phyloP scores from a whole-genome alignment of 2,113 vertebrate species.

The Typhlomys cinereus region DNA sequence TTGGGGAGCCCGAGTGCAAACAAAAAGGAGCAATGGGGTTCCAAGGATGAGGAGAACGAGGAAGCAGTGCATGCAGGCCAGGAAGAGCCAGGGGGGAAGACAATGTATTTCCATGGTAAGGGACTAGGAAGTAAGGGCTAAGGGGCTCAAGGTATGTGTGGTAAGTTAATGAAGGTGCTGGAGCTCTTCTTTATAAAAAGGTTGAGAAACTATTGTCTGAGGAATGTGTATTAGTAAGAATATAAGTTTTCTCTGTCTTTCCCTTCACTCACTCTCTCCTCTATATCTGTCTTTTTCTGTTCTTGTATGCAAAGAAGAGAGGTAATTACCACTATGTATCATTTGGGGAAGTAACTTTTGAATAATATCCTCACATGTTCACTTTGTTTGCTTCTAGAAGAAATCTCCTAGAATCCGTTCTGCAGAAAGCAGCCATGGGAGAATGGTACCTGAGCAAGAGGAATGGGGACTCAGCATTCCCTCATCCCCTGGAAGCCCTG shows the following conservation, averaged over 20 bases:
- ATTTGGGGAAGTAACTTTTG: neutral
- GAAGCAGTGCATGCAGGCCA: neutral
- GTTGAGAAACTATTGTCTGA: neutral
- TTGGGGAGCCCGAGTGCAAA: neutral
- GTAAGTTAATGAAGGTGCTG: too few species aligned
- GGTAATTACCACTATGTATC: neutral
- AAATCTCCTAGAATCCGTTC: neutral
- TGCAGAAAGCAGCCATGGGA: neutral
- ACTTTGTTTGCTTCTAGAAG: constrained; percentile 59
- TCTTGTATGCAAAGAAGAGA: neutral
- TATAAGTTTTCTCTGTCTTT: neutral
- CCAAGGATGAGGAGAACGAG: neutral
- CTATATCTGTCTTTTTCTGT: neutral
- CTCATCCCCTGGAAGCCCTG: neutral
- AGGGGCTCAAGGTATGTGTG: accelerated
- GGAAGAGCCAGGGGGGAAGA: neutral
- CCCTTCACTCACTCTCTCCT: too few species aligned
- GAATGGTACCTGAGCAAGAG: neutral
- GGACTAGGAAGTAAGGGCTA: accelerated
- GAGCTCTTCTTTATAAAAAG: too few species aligned
- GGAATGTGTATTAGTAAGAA: neutral
- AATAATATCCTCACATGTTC: neutral
- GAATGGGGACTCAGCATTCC: neutral
- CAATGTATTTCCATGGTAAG: neutral
- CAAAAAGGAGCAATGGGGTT: neutral